Conservation (phyloP, 53 echinoderm and acorn worm genomes). For the Astropecten irregularis region DNA sequence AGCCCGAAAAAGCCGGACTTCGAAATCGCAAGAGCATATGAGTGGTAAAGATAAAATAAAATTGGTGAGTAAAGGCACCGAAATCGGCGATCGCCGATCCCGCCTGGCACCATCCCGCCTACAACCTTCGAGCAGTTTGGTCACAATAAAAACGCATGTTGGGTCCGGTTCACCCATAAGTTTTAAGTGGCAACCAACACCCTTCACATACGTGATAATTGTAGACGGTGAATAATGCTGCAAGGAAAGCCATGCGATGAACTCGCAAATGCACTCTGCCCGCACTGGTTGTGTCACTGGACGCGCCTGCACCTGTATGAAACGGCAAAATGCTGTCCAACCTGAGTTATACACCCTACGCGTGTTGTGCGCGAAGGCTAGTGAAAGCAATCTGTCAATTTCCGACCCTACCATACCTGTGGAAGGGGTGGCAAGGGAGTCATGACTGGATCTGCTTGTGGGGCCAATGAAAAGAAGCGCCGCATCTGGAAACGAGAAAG, state of each 20-base stretch:
- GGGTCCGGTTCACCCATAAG: too few species aligned
- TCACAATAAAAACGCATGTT: conserved; percentile 17
- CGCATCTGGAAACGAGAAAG: conserved; percentile 29
- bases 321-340: conserved; percentile 2
- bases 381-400: background rate
- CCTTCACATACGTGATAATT: conserved; percentile 1
- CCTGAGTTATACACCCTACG: background rate
- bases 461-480: background rate
- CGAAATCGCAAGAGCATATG: conserved; percentile 10
- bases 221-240: background rate
- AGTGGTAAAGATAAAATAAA: background rate
- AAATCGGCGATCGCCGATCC: conserved; percentile 13
- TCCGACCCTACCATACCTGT: too few species aligned
- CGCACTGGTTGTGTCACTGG: background rate
- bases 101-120: background rate
- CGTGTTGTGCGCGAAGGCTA: background rate
- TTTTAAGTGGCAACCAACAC: background rate
- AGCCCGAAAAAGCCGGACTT: conserved; percentile 13
- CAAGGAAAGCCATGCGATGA: conserved; percentile 16
- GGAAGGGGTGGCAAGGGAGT: too few species aligned
- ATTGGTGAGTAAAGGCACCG: background rate
- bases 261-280: background rate
- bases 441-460: too few species aligned
- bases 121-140: conserved; percentile 25
- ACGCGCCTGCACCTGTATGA: background rate